These are phyloP conservation scores for Apteryx mantelli DNA, from an alignment of 2,113 vertebrate species.

Conservation along the genomic window DNA sequence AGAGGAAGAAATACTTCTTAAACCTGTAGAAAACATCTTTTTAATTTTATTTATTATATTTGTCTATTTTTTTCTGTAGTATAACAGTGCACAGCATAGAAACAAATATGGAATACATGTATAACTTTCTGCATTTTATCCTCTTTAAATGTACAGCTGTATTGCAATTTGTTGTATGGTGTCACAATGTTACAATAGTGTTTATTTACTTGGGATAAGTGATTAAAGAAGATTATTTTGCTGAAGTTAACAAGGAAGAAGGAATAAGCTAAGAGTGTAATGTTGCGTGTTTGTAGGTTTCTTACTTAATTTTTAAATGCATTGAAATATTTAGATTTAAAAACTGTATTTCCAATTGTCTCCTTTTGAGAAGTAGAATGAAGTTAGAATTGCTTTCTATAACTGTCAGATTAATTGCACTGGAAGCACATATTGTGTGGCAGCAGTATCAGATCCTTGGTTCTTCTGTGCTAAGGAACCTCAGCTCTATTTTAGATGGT, in stretches of 20 bases:
- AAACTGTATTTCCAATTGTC: not conserved
- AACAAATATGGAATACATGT: not conserved
- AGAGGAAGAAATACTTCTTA: not conserved
- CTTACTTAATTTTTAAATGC: not conserved
- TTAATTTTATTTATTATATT: not conserved
- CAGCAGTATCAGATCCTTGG: not conserved
- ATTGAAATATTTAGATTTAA: not conserved
- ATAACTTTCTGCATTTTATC: not conserved
- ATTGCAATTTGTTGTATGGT: not conserved
- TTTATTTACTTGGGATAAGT: not conserved
- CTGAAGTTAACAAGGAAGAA: not conserved
- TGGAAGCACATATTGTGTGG: not conserved
- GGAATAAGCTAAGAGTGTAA: fast-evolving
- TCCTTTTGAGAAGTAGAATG: not conserved
- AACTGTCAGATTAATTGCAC: not conserved
- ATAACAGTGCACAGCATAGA: not conserved
- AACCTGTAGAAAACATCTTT: not conserved
- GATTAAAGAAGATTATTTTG: not conserved
- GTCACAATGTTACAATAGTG: not conserved
- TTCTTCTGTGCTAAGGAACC: not conserved
- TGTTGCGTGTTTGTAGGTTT: not conserved
- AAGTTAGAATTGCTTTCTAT: not conserved
- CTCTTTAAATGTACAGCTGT: not conserved
- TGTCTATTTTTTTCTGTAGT: not conserved
- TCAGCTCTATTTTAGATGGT: not conserved